Evolutionary conservation across 2,113 vertebrate species (phyloP).

Genomic region (Mugil cephalus): DNA sequence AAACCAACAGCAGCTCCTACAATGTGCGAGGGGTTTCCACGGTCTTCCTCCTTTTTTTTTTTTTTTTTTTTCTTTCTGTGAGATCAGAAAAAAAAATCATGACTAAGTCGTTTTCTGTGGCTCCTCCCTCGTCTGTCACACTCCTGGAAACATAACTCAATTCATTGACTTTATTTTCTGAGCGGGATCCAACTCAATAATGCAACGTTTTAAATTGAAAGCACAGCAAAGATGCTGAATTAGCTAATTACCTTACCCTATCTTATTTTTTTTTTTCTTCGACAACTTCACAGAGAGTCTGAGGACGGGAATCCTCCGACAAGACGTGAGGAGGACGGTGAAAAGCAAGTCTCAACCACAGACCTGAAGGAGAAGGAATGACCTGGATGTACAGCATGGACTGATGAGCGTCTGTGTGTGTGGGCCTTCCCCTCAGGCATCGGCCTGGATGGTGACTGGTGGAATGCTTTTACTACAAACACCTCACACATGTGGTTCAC

Average conservation of each 20-base stretch:
- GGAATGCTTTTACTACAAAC: conserved; percentile 70
- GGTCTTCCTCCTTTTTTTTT: conserved; percentile 73
- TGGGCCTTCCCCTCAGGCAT: conserved; percentile 55
- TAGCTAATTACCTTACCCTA: too few relatives aligned
- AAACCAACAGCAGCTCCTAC: conserved; percentile 79
- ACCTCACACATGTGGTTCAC: conserved; percentile 44
- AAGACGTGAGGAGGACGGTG: not conserved
- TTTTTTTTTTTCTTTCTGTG: conserved; percentile 61
- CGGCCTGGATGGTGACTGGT: conserved; percentile 46
- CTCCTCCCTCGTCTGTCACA: conserved; percentile 22
- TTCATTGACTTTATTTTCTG: conserved; percentile 33
- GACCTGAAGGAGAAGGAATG: conserved; percentile 62
- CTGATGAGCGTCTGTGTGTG: conserved; percentile 43
- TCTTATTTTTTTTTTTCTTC: too few relatives aligned
- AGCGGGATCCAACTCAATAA: conserved; percentile 10
- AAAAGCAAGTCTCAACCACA: conserved; percentile 56
- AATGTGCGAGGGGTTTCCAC: conserved; percentile 73
- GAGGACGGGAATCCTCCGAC: not conserved
- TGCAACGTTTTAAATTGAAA: conserved; percentile 19
- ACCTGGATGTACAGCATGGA: conserved; percentile 58
- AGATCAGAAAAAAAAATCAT: conserved; percentile 68
- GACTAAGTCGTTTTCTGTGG: conserved; percentile 65
- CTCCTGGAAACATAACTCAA: conserved; percentile 30
- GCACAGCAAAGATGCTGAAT: not conserved
- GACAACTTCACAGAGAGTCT: not conserved